Percentiles rank a stretch among this genome's conserved stretches.
Conservation (phyloP, 2,113 vertebrate genomes). For the Hydrochoerus hydrochaeris region DNA sequence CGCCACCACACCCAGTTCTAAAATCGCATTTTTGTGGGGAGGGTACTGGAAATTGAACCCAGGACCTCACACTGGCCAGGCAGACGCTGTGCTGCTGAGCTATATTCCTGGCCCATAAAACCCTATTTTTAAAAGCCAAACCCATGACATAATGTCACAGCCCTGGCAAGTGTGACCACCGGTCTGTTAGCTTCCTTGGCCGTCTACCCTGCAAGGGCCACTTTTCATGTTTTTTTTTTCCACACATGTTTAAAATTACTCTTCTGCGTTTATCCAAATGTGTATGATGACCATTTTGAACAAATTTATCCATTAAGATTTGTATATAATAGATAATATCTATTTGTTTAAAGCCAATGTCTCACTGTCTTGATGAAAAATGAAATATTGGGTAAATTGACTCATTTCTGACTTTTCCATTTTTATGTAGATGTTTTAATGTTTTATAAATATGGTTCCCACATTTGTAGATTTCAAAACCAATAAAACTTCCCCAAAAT, state of each 20-base stretch:
- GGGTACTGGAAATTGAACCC: too few relatives aligned
- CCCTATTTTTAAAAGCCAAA: constrained; percentile 7
- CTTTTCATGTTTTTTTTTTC: neutral
- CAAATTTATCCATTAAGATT: neutral
- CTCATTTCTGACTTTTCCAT: constrained; percentile 2
- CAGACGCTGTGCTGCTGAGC: too few relatives aligned
- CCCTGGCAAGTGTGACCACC: neutral
- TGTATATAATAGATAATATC: neutral
- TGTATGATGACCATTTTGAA: neutral
- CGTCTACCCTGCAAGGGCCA: neutral
- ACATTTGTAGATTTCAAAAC: constrained; percentile 4
- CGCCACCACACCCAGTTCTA: neutral
- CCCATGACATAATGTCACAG: neutral
- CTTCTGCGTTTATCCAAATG: neutral
- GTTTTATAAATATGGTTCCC: neutral
- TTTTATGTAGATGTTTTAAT: constrained; percentile 26
- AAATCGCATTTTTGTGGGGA: neutral
- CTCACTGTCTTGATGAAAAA: neutral
- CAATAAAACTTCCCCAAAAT: neutral
- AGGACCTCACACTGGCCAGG: too few relatives aligned
- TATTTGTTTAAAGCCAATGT: constrained; percentile 6
- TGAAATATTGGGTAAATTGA: constrained; percentile 17
- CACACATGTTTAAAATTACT: neutral
- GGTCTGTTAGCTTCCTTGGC: neutral
- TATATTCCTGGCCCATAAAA: neutral